These are phyloP conservation scores for Xiphophorus birchmanni DNA, from an alignment of 2,797 vertebrate species.

Conservation along the genomic window DNA sequence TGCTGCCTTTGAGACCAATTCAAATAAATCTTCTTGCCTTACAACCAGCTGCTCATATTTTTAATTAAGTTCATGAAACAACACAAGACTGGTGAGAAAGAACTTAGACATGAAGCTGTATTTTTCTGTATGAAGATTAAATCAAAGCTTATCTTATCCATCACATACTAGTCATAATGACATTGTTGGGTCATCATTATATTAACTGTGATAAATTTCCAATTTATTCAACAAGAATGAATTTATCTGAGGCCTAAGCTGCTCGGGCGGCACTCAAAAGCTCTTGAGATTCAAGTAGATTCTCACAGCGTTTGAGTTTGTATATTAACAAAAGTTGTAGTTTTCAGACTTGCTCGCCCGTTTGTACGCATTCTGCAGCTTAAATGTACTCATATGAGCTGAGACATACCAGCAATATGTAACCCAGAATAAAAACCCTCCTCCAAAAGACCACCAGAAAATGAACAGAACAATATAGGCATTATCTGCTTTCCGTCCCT, in stretches of 20 bases:
- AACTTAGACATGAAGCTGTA: not conserved
- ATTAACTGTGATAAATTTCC: not conserved
- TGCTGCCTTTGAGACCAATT: not conserved
- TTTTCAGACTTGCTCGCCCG: not conserved
- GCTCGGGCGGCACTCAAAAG: not conserved
- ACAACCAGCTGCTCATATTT: not conserved
- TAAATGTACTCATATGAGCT: not conserved
- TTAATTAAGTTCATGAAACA: not conserved
- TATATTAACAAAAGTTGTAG: not conserved
- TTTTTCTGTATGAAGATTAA: not conserved
- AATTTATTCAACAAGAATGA: not conserved
- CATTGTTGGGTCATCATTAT: not conserved
- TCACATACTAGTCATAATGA: not conserved
- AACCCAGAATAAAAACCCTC: not conserved
- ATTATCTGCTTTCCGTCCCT: not conserved
- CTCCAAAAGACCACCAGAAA: not conserved
- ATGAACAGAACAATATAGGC: slow-evolving; percentile 5
- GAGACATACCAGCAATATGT: not conserved
- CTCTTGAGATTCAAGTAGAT: not conserved
- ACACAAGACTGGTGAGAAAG: not conserved
- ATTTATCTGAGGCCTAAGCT: not conserved
- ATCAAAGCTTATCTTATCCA: not conserved
- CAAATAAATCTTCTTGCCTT: not conserved
- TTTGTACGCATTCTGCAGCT: not conserved
- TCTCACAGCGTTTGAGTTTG: not conserved